Evolutionary conservation across 2,113 vertebrate genomes (phyloP).

Genomic region (Takifugu bimaculatus): DNA sequence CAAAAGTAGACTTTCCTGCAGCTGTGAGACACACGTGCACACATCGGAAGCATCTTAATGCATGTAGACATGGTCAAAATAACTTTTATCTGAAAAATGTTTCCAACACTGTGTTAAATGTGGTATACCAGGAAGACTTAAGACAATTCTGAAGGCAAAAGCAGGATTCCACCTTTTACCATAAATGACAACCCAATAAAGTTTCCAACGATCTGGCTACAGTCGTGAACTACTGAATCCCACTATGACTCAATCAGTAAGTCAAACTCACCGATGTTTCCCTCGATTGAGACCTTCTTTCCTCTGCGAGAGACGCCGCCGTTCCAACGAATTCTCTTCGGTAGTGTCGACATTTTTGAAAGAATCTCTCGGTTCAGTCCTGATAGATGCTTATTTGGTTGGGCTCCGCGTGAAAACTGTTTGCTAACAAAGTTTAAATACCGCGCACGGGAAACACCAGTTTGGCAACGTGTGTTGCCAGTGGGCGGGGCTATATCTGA

Average conservation of each 20-base stretch:
- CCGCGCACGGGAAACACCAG: constrained; percentile 1
- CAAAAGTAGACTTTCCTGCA: constrained; percentile 60
- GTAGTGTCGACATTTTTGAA: constrained; percentile 73
- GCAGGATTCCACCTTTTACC: too few species aligned
- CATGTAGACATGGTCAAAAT: too few species aligned
- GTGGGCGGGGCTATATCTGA: constrained; percentile 3
- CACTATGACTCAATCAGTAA: too few species aligned
- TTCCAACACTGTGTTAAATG: too few species aligned
- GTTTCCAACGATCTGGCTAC: neutral
- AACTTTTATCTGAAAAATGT: too few species aligned
- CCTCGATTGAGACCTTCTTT: constrained; percentile 81
- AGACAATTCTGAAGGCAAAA: too few species aligned
- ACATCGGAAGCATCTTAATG: neutral
- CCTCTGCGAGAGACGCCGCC: constrained; percentile 65
- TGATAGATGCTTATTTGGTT: too few species aligned
- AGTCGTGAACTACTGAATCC: too few species aligned
- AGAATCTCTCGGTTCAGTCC: neutral
- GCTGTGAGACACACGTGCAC: constrained; percentile 17
- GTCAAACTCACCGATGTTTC: constrained; percentile 81
- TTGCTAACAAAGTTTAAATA: neutral
- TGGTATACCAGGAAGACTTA: too few species aligned
- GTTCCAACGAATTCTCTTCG: constrained; percentile 66
- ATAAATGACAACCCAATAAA: too few species aligned
- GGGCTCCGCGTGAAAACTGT: too few species aligned
- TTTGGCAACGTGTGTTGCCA: constrained; percentile 11